A percentile compares a stretch with the other conserved stretches of the same genome.
phyloP scores from a whole-genome alignment of 2,888 invertebrate genomes.

The Cepaea hortensis region DNA sequence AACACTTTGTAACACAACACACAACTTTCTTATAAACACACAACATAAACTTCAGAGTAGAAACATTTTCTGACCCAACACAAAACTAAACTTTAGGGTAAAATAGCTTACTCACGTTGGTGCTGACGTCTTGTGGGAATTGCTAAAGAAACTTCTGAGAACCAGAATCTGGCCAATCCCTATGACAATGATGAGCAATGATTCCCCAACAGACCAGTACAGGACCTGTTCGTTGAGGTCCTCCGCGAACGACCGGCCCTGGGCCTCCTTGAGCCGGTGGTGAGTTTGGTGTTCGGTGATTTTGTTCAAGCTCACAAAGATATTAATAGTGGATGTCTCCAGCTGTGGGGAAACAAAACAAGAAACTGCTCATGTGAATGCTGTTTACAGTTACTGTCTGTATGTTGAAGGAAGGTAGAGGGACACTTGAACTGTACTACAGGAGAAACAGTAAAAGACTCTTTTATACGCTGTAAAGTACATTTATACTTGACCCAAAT shows the following conservation, averaged over 20 bases:
- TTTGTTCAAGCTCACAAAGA: slow-evolving; percentile 90
- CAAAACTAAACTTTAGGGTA: neutral
- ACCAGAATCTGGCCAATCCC: slow-evolving; percentile 93
- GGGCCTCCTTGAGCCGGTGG: slow-evolving; percentile 94
- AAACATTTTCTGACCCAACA: too few relatives aligned
- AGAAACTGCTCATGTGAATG: too few relatives aligned
- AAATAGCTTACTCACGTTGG: slow-evolving; percentile 47
- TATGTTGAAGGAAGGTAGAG: too few relatives aligned
- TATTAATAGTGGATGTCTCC: slow-evolving; percentile 92
- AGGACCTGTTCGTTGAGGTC: slow-evolving; percentile 93
- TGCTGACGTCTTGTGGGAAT: slow-evolving; percentile 77
- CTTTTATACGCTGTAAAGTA: too few relatives aligned
- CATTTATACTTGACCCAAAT: too few relatives aligned
- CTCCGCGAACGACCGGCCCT: slow-evolving; percentile 95
- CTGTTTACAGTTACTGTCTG: too few relatives aligned
- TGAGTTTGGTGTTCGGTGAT: slow-evolving; percentile 97
- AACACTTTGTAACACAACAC: too few relatives aligned
- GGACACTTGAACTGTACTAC: too few relatives aligned
- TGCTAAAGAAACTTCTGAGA: slow-evolving; percentile 92
- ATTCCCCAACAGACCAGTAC: slow-evolving; percentile 92
- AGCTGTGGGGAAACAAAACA: slow-evolving; percentile 81
- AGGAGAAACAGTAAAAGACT: too few relatives aligned
- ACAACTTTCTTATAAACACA: too few relatives aligned
- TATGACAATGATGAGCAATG: slow-evolving; percentile 88
- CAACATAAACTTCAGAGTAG: neutral